These are phyloP conservation scores for Corythornis vintsioides DNA, from an alignment of 2,113 vertebrate species.

Conservation along the genomic window DNA sequence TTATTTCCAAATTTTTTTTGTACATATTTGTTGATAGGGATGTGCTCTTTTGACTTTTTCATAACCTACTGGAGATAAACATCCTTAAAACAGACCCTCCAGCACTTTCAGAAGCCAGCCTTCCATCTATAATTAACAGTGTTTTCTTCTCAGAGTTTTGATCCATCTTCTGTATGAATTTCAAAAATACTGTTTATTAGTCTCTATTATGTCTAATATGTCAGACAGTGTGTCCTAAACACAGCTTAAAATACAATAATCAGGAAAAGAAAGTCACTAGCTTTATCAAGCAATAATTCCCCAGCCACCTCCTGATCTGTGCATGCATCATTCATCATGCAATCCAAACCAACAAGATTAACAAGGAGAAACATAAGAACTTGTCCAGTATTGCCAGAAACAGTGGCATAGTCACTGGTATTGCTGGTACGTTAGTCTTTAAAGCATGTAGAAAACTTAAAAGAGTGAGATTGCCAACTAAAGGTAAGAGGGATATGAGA, in stretches of 20 bases:
- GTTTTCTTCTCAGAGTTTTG: neutral
- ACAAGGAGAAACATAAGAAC: neutral
- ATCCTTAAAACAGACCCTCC: conserved; percentile 36
- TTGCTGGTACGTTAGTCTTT: neutral
- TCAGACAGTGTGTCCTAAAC: conserved; percentile 32
- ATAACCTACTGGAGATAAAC: conserved; percentile 28
- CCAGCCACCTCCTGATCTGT: neutral
- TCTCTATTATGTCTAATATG: conserved; percentile 2
- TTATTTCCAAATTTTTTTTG: conserved; percentile 31
- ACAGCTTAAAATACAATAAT: neutral
- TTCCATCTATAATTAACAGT: conserved; percentile 36
- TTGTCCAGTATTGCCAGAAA: neutral
- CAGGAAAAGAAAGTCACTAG: neutral
- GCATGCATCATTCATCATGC: neutral
- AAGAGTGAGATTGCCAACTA: neutral
- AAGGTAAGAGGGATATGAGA: neutral
- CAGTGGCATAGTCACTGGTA: too few species aligned
- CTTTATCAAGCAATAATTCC: conserved; percentile 1
- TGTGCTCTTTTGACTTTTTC: conserved; percentile 11
- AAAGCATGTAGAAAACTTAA: neutral
- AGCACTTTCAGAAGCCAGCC: neutral
- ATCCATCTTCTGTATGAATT: neutral
- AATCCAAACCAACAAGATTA: neutral
- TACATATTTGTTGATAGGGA: neutral
- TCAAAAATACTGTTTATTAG: conserved; percentile 9